Conservation (phyloP, 2,113 vertebrate genomes). For the Copsychus sechellarum region DNA sequence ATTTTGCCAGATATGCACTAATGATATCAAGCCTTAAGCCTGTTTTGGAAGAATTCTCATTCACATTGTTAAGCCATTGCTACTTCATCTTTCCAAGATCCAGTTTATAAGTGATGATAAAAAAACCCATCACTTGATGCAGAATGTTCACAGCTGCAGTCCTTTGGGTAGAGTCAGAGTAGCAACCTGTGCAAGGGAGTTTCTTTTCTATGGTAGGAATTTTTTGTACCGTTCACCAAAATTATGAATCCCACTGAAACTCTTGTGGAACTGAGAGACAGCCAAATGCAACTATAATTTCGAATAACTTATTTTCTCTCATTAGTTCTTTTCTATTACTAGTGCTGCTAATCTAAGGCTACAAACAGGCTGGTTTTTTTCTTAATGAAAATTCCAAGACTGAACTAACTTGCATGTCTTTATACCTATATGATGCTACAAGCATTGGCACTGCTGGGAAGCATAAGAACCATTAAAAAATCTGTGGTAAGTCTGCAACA, state of each 20-base stretch:
- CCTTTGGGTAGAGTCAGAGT: background rate
- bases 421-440: background rate
- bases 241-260: background rate
- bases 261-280: background rate
- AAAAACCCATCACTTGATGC: background rate
- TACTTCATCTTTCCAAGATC: background rate
- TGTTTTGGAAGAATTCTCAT: background rate
- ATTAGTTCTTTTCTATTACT: background rate
- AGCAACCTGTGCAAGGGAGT: background rate
- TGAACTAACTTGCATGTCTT: background rate
- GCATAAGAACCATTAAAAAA: background rate
- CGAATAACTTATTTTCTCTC: background rate
- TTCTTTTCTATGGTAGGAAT: background rate
- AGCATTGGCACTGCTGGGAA: background rate
- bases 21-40: background rate
- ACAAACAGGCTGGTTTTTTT: background rate
- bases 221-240: background rate
- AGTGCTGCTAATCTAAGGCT: background rate
- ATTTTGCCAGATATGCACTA: background rate
- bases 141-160: background rate
- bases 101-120: background rate
- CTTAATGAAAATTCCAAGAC: background rate
- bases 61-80: background rate
- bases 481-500: background rate
- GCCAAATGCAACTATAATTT: background rate